A percentile compares a stretch with the other conserved stretches of the same genome.
Evolutionary conservation across 2,797 vertebrate genomes (phyloP).

Genomic region (Jordanella pulchra): DNA sequence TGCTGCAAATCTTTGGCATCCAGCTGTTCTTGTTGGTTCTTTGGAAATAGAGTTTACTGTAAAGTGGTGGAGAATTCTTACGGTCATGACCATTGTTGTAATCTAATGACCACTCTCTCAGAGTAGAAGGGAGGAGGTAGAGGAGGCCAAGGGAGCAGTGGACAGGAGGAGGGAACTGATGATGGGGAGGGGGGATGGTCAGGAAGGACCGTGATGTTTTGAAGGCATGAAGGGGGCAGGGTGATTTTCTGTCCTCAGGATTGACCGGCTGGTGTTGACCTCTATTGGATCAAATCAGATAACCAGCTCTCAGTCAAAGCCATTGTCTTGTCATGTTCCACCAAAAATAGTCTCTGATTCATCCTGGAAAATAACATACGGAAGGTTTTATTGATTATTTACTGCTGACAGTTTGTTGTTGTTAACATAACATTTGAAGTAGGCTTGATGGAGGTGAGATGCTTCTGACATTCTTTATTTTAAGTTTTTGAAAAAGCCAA

Average conservation of each 20-base stretch:
- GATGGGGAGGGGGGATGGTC: slow-evolving; percentile 33
- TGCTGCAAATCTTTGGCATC: slow-evolving; percentile 27
- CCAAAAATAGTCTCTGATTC: slow-evolving; percentile 45
- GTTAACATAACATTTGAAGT: slow-evolving; percentile 8
- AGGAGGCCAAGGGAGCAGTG: slow-evolving; percentile 39
- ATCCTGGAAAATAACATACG: slow-evolving; percentile 10
- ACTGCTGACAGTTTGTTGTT: slow-evolving; percentile 25
- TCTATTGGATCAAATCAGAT: slow-evolving; percentile 74
- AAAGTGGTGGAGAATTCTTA: slow-evolving; percentile 80
- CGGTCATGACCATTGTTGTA: slow-evolving; percentile 78
- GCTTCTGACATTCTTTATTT: too few relatives aligned
- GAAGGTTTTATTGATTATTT: slow-evolving; percentile 44
- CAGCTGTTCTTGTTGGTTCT: slow-evolving; percentile 53
- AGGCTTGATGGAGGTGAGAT: slow-evolving; percentile 5
- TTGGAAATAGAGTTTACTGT: slow-evolving; percentile 79
- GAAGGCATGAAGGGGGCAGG: slow-evolving; percentile 23
- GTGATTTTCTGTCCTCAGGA: slow-evolving; percentile 57
- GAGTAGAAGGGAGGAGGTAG: slow-evolving; percentile 49
- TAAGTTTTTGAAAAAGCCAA: slow-evolving; percentile 10
- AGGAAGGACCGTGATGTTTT: slow-evolving; percentile 54
- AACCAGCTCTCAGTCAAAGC: slow-evolving; percentile 67
- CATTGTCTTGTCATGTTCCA: slow-evolving; percentile 56
- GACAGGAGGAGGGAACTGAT: slow-evolving; percentile 35
- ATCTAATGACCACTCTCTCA: slow-evolving; percentile 82
- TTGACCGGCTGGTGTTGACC: slow-evolving; percentile 69